Conservation (phyloP, 2,888 invertebrate genomes). For the Tetrapedia diversipes region DNA sequence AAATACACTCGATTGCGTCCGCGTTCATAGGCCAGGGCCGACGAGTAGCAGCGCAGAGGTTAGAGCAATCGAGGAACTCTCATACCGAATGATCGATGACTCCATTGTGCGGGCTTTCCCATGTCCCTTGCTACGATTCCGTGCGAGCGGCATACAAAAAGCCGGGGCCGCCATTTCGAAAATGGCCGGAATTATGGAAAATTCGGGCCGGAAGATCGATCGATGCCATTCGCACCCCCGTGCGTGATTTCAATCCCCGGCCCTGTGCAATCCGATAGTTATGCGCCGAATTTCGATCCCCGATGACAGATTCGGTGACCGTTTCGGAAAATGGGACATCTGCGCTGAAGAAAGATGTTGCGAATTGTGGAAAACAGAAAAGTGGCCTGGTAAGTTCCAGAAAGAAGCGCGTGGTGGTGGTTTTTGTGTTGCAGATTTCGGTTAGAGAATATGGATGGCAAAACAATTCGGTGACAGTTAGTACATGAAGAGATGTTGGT, state of each 20-base stretch:
- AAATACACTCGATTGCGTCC: conserved; percentile 78
- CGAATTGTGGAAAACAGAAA: no score
- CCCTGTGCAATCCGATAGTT: conserved; percentile 52
- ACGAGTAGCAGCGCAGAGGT: conserved; percentile 70
- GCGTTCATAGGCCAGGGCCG: conserved; percentile 62
- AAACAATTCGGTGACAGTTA: no score
- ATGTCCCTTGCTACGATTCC: conserved; percentile 72
- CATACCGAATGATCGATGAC: conserved; percentile 82
- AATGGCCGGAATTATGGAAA: conserved; percentile 81
- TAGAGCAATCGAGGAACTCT: conserved; percentile 79
- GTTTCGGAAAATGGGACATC: conserved; percentile 14
- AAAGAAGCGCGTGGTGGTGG: no score
- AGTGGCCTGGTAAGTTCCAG: background rate
- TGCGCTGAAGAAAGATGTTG: background rate
- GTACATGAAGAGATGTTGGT: no score
- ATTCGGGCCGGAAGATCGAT: conserved; percentile 76
- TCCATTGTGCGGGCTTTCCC: conserved; percentile 80
- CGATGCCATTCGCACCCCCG: conserved; percentile 51
- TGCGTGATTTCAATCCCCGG: conserved; percentile 57
- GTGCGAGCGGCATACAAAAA: conserved; percentile 73
- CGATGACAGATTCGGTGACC: conserved; percentile 31
- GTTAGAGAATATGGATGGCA: no score
- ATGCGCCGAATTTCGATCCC: conserved; percentile 18
- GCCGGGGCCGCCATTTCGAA: conserved; percentile 77
- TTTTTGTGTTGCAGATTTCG: no score